phyloP scores from a whole-genome alignment of 2,888 invertebrate genomes.

The Rhagonycha fulva region DNA sequence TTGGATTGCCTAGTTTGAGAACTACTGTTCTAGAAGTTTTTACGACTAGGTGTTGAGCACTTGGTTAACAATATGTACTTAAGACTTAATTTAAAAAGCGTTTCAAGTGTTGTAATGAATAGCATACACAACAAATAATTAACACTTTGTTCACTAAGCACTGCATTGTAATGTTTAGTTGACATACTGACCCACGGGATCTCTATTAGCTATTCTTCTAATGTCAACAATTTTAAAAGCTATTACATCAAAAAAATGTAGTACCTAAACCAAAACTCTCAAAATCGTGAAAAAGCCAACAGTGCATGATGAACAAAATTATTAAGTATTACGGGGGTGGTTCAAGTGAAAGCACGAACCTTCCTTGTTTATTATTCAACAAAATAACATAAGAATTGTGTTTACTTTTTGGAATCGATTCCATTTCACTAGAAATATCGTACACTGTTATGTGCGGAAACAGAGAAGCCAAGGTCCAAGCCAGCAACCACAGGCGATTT shows the following conservation, averaged over 20 bases:
- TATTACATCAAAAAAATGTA: neutral
- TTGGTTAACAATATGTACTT: neutral
- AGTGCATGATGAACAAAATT: neutral
- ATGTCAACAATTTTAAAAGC: constrained; percentile 14
- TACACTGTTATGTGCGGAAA: constrained; percentile 20
- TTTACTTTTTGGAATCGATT: constrained; percentile 13
- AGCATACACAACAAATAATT: constrained; percentile 10
- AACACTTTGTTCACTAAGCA: constrained; percentile 9
- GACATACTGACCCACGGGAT: constrained; percentile 41
- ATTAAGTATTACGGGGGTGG: neutral
- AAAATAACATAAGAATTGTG: neutral
- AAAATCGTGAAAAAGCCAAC: neutral
- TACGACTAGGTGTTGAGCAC: neutral
- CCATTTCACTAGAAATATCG: constrained; percentile 11
- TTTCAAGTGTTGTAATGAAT: constrained; percentile 1
- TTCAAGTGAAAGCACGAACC: neutral
- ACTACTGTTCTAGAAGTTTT: neutral
- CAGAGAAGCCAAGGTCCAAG: constrained; percentile 40
- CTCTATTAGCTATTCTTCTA: constrained; percentile 17
- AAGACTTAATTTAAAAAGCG: neutral
- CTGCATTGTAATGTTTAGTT: constrained; percentile 30
- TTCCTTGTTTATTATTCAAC: neutral
- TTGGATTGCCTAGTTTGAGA: neutral
- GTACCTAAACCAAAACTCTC: neutral
- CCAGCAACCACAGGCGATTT: constrained; percentile 45